A percentile compares a stretch with the other conserved stretches of the same genome.
Conservation (phyloP, 2,888 invertebrate species). For the Himalopsyche tibetana region DNA sequence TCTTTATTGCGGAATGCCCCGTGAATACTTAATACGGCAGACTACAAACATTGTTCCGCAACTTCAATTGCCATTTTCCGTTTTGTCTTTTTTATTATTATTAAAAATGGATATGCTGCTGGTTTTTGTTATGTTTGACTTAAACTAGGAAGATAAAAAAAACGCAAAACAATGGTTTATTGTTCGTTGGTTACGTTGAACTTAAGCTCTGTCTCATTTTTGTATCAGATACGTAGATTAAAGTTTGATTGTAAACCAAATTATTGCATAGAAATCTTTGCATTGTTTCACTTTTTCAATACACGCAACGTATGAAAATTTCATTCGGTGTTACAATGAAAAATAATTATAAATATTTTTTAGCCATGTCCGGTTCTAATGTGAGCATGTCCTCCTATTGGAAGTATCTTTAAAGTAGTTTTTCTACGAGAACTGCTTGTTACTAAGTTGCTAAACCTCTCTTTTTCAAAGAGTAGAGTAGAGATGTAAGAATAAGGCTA, state of each 20-base stretch:
- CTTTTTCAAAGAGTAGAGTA: too few relatives aligned
- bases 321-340: too few relatives aligned
- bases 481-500: too few relatives aligned
- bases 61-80: slow-evolving; percentile 19
- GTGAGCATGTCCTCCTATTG: too few relatives aligned
- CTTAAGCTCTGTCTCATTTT: neutral
- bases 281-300: too few relatives aligned
- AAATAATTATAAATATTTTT: too few relatives aligned
- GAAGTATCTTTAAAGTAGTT: too few relatives aligned
- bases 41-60: slow-evolving; percentile 10
- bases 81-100: neutral
- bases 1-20: slow-evolving; percentile 22
- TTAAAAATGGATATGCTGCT: slow-evolving; percentile 11
- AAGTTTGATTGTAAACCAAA: neutral
- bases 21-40: slow-evolving; percentile 37
- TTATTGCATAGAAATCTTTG: too few relatives aligned
- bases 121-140: slow-evolving; percentile 8
- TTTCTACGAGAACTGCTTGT: too few relatives aligned
- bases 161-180: slow-evolving; percentile 9
- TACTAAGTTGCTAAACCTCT: too few relatives aligned
- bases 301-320: too few relatives aligned
- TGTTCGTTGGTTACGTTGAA: neutral
- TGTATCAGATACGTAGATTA: neutral
- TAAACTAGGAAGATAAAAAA: neutral
- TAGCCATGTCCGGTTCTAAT: too few relatives aligned